phyloP scores from a whole-genome alignment of 2,888 invertebrate genomes.

The Drosophila gaucha region DNA sequence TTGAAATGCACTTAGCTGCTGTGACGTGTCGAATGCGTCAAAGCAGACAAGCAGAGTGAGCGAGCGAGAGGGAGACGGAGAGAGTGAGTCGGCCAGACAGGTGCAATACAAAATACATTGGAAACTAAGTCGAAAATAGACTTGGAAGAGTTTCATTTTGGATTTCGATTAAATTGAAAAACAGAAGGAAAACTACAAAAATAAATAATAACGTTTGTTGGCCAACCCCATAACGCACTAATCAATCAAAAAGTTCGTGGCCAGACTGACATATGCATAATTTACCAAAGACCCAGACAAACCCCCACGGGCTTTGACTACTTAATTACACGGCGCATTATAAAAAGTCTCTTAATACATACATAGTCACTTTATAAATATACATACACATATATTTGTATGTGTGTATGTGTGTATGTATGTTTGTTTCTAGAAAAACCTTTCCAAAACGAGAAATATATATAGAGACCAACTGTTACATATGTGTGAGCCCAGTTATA shows the following conservation, averaged over 20 bases:
- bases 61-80: not conserved
- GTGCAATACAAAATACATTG: slow-evolving; percentile 21
- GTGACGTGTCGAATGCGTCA: slow-evolving; percentile 28
- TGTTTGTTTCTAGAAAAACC: too few species aligned
- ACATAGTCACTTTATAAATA: not conserved
- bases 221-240: slow-evolving; percentile 24
- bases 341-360: not conserved
- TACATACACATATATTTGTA: not conserved
- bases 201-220: not conserved
- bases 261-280: slow-evolving; percentile 48
- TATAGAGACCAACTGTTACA: not conserved
- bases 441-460: not conserved
- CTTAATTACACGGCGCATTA: slow-evolving; percentile 69
- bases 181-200: not conserved
- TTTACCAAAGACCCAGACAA: slow-evolving; percentile 29
- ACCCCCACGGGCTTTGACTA: slow-evolving; percentile 62
- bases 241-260: slow-evolving; percentile 58
- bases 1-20: slow-evolving; percentile 37
- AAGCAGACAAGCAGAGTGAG: slow-evolving; percentile 50
- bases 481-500: slow-evolving; percentile 45
- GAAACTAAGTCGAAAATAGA: slow-evolving; percentile 8
- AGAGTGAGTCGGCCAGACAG: not conserved
- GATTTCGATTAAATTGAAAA: too few species aligned
- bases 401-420: not conserved
- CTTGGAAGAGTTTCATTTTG: not conserved